A percentile compares a stretch with the other conserved stretches of the same genome.
phyloP scores from a whole-genome alignment of 2,888 invertebrate species.

The Vannuccia rotundouncinata region DNA sequence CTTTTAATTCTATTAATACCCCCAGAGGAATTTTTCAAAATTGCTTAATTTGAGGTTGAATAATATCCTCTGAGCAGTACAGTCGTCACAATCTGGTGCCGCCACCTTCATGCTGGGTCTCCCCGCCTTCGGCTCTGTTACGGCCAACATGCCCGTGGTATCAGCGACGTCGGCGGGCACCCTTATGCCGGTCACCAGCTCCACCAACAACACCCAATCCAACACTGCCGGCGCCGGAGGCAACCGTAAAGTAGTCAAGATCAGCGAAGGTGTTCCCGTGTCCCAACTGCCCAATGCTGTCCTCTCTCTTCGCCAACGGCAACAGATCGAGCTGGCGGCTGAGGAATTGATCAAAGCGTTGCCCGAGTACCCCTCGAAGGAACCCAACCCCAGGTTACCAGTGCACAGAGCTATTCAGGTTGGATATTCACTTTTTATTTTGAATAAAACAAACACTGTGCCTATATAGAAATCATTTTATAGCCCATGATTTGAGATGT shows the following conservation, averaged over 20 bases:
- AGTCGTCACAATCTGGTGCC: neutral
- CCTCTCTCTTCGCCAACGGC: slow-evolving; percentile 1
- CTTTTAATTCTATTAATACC: too few species aligned
- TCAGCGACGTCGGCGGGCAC: neutral
- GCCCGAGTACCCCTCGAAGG: slow-evolving; percentile 14
- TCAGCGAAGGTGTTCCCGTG: slow-evolving; percentile 33
- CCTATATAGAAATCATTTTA: too few species aligned
- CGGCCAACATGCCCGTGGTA: neutral
- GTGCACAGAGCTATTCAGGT: slow-evolving; percentile 3
- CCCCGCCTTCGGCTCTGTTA: neutral
- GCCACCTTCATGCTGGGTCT: neutral
- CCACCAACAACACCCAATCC: slow-evolving; percentile 10
- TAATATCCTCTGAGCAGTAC: too few species aligned
- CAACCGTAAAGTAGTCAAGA: slow-evolving; percentile 13
- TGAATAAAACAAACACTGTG: neutral
- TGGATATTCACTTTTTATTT: neutral
- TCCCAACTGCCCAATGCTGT: slow-evolving; percentile 36
- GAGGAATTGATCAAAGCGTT: slow-evolving; percentile 26
- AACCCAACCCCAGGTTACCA: neutral
- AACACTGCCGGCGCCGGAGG: slow-evolving; percentile 12
- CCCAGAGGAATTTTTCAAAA: too few species aligned
- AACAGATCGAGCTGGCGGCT: slow-evolving; percentile 33
- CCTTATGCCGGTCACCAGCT: neutral
- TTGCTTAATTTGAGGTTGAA: too few species aligned
- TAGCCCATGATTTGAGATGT: too few species aligned